phyloP scores from a whole-genome alignment of 2,113 vertebrate genomes.

The Plotosus lineatus region DNA sequence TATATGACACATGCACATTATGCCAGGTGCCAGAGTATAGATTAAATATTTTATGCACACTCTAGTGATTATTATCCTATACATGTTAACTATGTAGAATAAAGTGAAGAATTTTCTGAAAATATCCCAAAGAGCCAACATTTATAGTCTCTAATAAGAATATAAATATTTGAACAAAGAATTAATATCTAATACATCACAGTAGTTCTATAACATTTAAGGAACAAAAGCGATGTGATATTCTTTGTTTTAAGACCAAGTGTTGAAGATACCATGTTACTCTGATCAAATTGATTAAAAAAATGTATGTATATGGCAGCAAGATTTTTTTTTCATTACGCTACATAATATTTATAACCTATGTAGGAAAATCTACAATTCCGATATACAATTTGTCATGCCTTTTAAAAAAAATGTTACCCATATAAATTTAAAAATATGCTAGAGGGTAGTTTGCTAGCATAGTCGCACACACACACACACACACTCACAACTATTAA shows the following conservation, averaged over 20 bases:
- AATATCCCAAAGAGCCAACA: constrained; percentile 6
- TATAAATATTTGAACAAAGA: constrained; percentile 2
- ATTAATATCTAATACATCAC: constrained; percentile 10
- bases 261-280: constrained; percentile 57
- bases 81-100: constrained; percentile 23
- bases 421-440: too few relatives aligned
- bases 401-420: constrained; percentile 64
- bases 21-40: constrained; percentile 8
- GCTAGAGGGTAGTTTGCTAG: too few relatives aligned
- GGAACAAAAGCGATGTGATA: constrained; percentile 50
- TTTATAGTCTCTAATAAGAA: background rate
- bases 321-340: constrained; percentile 45
- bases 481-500: too few relatives aligned
- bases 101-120: constrained; percentile 21
- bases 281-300: constrained; percentile 71
- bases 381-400: constrained; percentile 47
- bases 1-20: constrained; percentile 16
- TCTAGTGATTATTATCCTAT: constrained; percentile 41
- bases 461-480: too few relatives aligned
- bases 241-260: constrained; percentile 47
- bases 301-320: constrained; percentile 53
- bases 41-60: constrained; percentile 38
- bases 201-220: constrained; percentile 45
- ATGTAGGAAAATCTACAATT: constrained; percentile 39
- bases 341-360: constrained; percentile 41